Evolutionary conservation across 2,113 vertebrate species (phyloP).

Genomic region (Lagopus muta): DNA sequence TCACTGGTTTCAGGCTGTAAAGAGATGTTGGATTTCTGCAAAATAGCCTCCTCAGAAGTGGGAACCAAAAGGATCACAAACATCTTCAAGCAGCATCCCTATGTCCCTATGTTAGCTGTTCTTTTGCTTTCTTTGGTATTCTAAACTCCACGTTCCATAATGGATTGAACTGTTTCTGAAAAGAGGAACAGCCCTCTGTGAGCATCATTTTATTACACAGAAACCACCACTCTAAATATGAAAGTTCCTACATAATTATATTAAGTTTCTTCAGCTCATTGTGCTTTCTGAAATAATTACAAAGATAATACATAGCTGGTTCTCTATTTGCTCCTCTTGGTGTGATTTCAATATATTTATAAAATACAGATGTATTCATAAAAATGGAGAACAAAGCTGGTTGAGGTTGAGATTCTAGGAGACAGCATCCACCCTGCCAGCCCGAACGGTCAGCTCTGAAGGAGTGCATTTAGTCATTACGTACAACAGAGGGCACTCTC

Average conservation of each 20-base stretch:
- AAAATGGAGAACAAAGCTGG: not conserved
- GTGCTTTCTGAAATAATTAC: not conserved
- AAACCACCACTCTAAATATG: too few species aligned
- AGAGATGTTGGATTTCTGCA: not conserved
- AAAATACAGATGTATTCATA: fast-evolving
- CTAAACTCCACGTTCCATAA: not conserved
- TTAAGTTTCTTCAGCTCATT: not conserved
- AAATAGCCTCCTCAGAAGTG: not conserved
- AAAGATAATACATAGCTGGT: not conserved
- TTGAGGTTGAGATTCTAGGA: not conserved
- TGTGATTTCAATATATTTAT: not conserved
- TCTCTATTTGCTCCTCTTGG: not conserved
- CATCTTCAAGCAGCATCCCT: not conserved
- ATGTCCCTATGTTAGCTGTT: not conserved
- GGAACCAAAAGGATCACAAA: not conserved
- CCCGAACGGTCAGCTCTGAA: fast-evolving
- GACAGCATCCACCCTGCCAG: not conserved
- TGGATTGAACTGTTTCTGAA: not conserved
- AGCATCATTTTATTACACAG: not conserved
- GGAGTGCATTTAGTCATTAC: not conserved
- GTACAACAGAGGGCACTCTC: conserved; percentile 18
- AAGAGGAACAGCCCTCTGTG: not conserved
- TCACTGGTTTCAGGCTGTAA: not conserved
- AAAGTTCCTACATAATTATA: not conserved
- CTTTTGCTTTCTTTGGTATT: not conserved